Conservation (phyloP, 1,140 invertebrate species). For the Apocrypta bakeri region DNA sequence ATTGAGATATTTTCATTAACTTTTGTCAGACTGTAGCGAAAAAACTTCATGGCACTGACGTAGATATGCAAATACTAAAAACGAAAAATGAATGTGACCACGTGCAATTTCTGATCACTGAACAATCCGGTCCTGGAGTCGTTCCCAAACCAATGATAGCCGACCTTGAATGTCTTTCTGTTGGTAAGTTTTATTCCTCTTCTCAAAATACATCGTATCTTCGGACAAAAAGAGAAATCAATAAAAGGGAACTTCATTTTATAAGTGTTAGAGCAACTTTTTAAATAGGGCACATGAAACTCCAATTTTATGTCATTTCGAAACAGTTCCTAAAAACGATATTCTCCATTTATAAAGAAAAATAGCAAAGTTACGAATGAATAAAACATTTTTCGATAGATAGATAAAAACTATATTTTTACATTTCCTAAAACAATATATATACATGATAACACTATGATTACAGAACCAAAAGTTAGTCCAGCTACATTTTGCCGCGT, state of each 20-base stretch:
- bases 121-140: constrained; percentile 81
- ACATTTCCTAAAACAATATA: background rate
- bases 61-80: constrained; percentile 91
- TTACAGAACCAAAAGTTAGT: constrained; percentile 88
- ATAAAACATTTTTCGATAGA: background rate
- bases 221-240: background rate
- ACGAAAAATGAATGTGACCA: constrained; percentile 92
- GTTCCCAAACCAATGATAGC: constrained; percentile 79
- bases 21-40: constrained; percentile 87
- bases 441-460: constrained; percentile 25
- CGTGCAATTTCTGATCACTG: constrained; percentile 94
- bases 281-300: background rate
- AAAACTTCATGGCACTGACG: constrained; percentile 92
- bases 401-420: background rate
- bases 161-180: constrained; percentile 82
- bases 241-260: background rate
- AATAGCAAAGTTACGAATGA: background rate
- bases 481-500: constrained; percentile 94
- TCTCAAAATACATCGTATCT: background rate
- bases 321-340: background rate
- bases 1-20: background rate
- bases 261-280: background rate
- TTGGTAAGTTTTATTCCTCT: constrained; percentile 75
- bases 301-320: background rate
- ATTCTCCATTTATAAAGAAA: background rate